phyloP scores from a whole-genome alignment of 2,888 invertebrate species.

The Steinernema hermaphroditum region DNA sequence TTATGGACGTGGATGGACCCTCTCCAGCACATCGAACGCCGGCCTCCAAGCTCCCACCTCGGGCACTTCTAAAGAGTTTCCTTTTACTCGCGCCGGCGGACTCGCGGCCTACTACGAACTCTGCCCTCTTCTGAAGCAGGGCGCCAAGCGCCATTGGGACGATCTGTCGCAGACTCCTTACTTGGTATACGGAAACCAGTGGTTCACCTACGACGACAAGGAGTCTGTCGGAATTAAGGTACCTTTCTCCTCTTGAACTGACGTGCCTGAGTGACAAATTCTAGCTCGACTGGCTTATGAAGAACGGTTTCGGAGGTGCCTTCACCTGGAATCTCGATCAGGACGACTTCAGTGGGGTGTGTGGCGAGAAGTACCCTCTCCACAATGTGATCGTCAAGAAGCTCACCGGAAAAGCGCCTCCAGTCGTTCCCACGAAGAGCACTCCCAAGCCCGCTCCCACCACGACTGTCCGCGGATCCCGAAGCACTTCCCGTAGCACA shows the following conservation, averaged over 20 bases:
- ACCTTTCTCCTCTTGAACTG: too few relatives aligned
- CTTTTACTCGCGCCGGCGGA: slow-evolving; percentile 86
- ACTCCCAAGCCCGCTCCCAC: slow-evolving; percentile 41
- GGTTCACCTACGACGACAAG: slow-evolving; percentile 89
- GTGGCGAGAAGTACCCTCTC: neutral
- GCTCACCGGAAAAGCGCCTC: neutral
- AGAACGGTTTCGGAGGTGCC: neutral
- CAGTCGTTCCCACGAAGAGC: slow-evolving; percentile 31
- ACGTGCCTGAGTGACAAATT: too few relatives aligned
- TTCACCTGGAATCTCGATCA: neutral
- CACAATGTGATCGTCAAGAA: neutral
- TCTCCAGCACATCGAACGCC: slow-evolving; percentile 41
- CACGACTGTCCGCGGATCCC: slow-evolving; percentile 42
- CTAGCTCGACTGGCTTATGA: neutral
- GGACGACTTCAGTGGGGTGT: slow-evolving; percentile 3
- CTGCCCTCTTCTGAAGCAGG: neutral
- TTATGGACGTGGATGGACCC: too few relatives aligned
- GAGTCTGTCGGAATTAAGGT: slow-evolving; percentile 72
- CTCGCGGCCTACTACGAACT: slow-evolving; percentile 89
- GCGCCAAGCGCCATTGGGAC: slow-evolving; percentile 75
- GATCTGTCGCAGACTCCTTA: slow-evolving; percentile 77
- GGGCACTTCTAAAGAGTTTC: slow-evolving; percentile 44
- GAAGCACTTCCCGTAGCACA: neutral
- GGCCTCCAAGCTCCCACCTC: slow-evolving; percentile 47
- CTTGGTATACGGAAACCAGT: slow-evolving; percentile 78